These are phyloP conservation scores for Dipus sagitta DNA, from an alignment of 2,797 vertebrate species.

Conservation along the genomic window DNA sequence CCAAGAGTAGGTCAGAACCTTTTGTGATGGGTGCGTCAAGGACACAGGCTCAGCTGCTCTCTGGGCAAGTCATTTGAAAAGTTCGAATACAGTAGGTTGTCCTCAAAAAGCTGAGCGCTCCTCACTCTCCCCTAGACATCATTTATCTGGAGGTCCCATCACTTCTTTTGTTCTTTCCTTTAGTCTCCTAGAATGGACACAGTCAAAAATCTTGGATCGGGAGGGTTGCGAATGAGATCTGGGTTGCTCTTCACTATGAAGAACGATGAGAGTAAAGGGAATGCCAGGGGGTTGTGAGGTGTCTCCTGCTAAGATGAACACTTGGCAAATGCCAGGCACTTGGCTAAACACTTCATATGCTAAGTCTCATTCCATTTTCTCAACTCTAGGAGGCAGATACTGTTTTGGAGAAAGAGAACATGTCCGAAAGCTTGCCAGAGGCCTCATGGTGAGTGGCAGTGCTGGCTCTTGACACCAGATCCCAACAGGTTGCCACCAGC, in stretches of 20 bases:
- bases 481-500: neutral
- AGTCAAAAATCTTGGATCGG: neutral
- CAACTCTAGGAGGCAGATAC: neutral
- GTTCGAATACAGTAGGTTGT: neutral
- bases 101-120: neutral
- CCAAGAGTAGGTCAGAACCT: neutral
- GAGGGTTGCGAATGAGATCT: neutral
- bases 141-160: neutral
- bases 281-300: no score
- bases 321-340: fast-evolving
- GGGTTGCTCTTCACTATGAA: neutral
- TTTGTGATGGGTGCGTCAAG: fast-evolving
- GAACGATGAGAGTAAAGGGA: neutral
- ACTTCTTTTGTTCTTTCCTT: neutral
- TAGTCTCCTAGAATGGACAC: neutral
- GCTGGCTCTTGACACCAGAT: neutral
- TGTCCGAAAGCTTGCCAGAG: neutral
- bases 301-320: neutral
- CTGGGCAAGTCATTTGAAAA: neutral
- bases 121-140: fast-evolving
- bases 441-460: neutral
- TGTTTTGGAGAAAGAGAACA: neutral
- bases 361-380: neutral
- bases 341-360: neutral
- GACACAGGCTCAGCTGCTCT: neutral